Percentiles rank a stretch among this genome's conserved stretches.
Conservation (phyloP, 2,888 invertebrate genomes). For the Callinectes sapidus region DNA sequence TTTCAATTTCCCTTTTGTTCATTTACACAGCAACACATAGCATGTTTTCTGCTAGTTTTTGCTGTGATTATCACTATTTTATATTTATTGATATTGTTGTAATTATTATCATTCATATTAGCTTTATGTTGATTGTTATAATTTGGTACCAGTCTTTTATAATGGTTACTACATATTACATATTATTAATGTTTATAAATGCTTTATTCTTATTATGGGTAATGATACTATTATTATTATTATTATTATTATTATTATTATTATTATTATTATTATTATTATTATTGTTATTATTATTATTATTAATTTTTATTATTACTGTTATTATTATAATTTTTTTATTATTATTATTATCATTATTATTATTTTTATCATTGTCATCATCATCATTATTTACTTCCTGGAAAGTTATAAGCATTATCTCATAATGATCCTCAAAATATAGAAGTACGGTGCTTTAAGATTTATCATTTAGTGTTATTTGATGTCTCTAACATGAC, state of each 20-base stretch:
- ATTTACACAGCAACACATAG: neutral
- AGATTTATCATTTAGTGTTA: neutral
- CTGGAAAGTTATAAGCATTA: neutral
- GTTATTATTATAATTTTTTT: neutral
- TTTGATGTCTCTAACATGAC: neutral
- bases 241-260: neutral
- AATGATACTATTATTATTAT: neutral
- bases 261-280: neutral
- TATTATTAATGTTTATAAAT: neutral
- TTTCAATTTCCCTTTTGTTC: neutral
- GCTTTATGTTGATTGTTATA: neutral
- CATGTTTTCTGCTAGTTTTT: neutral
- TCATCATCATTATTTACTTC: neutral
- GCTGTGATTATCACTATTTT: neutral
- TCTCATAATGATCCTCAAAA: neutral
- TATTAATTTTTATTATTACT: neutral
- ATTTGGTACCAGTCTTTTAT: neutral
- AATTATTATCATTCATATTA: neutral
- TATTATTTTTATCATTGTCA: neutral
- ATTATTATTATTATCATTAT: constrained; percentile 19
- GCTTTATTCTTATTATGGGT: constrained; percentile 13
- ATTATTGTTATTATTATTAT: neutral
- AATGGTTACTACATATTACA: neutral
- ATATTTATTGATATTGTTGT: constrained; percentile 3
- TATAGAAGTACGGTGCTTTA: neutral